Percentiles rank a stretch among this genome's conserved stretches.
Conservation (phyloP, 2,113 vertebrate species). For the Vireo altiloquus region DNA sequence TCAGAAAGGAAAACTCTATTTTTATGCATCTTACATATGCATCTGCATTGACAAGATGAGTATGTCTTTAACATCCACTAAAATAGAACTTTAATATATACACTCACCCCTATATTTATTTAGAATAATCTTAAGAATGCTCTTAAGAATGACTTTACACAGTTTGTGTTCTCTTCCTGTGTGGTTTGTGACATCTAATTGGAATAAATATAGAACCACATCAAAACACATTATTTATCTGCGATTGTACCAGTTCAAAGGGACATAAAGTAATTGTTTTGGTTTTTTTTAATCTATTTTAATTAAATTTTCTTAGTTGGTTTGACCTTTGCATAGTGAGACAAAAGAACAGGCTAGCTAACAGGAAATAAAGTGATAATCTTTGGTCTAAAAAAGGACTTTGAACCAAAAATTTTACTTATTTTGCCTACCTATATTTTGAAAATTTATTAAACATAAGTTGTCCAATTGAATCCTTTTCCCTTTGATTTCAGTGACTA, state of each 20-base stretch:
- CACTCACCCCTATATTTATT: not conserved
- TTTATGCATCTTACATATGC: not conserved
- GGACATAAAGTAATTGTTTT: accelerated
- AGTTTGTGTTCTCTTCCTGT: not conserved
- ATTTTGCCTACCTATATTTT: not conserved
- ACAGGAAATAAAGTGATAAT: not conserved
- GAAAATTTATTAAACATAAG: not conserved
- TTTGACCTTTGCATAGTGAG: not conserved
- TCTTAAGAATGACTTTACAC: not conserved
- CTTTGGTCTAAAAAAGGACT: not conserved
- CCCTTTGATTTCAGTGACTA: not conserved
- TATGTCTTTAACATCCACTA: not conserved
- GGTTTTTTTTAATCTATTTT: not conserved
- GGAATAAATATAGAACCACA: not conserved
- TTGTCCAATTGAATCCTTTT: not conserved
- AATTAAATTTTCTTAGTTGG: not conserved
- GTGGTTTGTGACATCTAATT: not conserved
- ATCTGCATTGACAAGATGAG: not conserved
- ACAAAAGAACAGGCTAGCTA: not conserved
- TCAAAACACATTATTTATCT: not conserved
- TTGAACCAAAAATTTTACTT: not conserved
- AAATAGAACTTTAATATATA: not conserved
- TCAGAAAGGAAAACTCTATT: not conserved
- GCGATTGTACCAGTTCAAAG: not conserved
- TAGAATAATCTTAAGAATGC: not conserved